A percentile compares a stretch with the other conserved stretches of the same genome.
These are phyloP conservation scores for Magallana ariakensis DNA, from an alignment of 1,140 invertebrate genomes.

Conservation along the genomic window DNA sequence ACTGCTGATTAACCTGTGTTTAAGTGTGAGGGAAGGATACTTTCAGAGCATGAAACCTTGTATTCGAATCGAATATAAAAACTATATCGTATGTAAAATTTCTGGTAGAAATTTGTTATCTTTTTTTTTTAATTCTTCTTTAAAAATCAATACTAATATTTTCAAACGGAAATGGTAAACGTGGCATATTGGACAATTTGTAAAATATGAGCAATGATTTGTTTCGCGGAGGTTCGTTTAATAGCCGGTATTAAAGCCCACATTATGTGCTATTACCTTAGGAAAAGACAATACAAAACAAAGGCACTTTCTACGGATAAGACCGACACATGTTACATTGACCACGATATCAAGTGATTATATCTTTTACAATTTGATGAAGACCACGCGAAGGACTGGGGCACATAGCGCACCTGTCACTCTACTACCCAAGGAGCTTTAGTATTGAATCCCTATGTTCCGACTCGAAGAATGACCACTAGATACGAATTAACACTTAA, in stretches of 20 bases:
- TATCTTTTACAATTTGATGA: constrained; percentile 40
- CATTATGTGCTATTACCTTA: constrained; percentile 21
- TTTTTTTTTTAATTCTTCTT: too few relatives aligned
- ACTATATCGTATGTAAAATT: too few relatives aligned
- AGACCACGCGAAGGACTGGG: constrained; percentile 24
- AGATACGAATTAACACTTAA: constrained; percentile 34
- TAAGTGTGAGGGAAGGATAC: too few relatives aligned
- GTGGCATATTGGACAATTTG: neutral
- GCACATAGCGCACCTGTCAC: constrained; percentile 39
- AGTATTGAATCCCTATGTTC: neutral
- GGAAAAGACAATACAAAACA: constrained; percentile 33
- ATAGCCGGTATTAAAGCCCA: constrained; percentile 12
- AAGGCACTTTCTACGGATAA: constrained; percentile 37
- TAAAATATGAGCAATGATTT: neutral
- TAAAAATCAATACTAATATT: neutral
- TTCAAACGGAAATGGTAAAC: neutral
- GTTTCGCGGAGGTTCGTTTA: neutral
- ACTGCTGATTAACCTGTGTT: too few relatives aligned
- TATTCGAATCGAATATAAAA: too few relatives aligned
- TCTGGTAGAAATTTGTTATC: too few relatives aligned
- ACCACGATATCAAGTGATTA: constrained; percentile 20
- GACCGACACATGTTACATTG: constrained; percentile 33
- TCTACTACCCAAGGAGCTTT: constrained; percentile 20
- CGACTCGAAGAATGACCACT: constrained; percentile 26
- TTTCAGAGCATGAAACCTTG: too few relatives aligned